Base-by-base conservation (phyloP, 2,113 vertebrate genomes). In the Amia ocellicauda region DNA sequence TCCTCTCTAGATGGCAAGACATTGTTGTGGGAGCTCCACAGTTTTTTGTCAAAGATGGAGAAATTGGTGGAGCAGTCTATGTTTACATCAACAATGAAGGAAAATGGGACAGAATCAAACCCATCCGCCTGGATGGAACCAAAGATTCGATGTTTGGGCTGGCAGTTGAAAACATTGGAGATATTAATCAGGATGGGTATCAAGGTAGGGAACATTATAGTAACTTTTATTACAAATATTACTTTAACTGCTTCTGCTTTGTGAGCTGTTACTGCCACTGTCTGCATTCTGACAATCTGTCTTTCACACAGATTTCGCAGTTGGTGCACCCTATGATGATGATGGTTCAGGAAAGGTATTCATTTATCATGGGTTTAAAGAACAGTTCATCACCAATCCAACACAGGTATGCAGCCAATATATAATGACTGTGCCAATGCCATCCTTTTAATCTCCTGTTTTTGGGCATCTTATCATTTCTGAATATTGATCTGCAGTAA, bases 121-220 rank as follows among this genome's bases (percentile, higher is more conserved):
- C 93, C 0, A 43, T 91, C 24, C 91, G 92, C 58, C 81, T 99
- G 1, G 90, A 92, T 1, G 97, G 97, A 67, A 91, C 88, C 60
- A 91, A 91, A 27, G 88, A 94, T 77, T 99, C 97, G 0, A 99
- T 99, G 97, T 99, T 98, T 74, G 97, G 97, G 42, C 84, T 98
- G 65, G 89, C 94, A 0, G 96, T 99, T 54, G 89, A 95, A 78
- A 95, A 92, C 54, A 84, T 97, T 1, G 96, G 96, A 1, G 96
- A 99, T 55, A 11, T 96, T 66, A 98, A 99, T 83, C 92, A 91
- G 77, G 97, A 99, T 1, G 92, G 90, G 9, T 98, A 89, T 54
- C 77, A 88, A 81, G 97, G 97, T 97, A 63, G 81, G 31, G 5
- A 7, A 7, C 11, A 5, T 7, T 36, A n/a, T 36, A 5, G 5